Evolutionary conservation across 2,113 vertebrate genomes (phyloP), one percentile per base, ranked within the genome.

Genomic region (Oryzias javanicus): DNA sequence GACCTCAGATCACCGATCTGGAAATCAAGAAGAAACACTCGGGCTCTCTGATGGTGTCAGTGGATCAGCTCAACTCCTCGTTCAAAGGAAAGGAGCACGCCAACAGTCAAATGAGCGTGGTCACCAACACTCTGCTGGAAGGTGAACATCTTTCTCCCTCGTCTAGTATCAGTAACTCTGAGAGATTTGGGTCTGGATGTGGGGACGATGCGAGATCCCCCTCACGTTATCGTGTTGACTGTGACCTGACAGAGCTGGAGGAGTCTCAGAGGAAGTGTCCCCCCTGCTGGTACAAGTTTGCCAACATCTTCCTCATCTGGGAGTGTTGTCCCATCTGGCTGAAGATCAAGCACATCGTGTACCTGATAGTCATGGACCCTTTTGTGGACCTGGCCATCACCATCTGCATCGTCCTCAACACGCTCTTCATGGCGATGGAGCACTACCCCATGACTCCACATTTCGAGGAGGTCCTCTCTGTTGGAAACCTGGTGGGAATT

Each of bases 351-450:
- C 94, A 97, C 83, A 92, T 98, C 0, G 89, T 96, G 51, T 95
- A 98, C 82, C 64, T 97, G 52, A 95, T 99, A 22, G 97, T 99
- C 55, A 98, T 99, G 95, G 97, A 99, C 84, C 97, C 97, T 1
- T 99, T 99, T 47, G 97, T 99, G 42, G 97, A 99, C 80, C 76
- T 99, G 78, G 94, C 95, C 84, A 98, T 99, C 83, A 99, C 97
- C 78, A 99, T 99, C 88, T 99, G 97, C 62, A 99, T 99, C 13
- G 96, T 98, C 66, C 94, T 99, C 64, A 99, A 99, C 85, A 99
- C 97, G 0, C 69, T 98, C 25, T 99, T 99, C 81, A 99, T 99
- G 97, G 97, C 97, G 1, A 97, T 99, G 97, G 97, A 99, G 76
- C 97, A 99, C 72, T 95, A 99, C 64, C 97, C 97, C 1, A 98